These are phyloP conservation scores for Orchestia grillus DNA, from an alignment of 1,140 invertebrate genomes.

Conservation along the genomic window DNA sequence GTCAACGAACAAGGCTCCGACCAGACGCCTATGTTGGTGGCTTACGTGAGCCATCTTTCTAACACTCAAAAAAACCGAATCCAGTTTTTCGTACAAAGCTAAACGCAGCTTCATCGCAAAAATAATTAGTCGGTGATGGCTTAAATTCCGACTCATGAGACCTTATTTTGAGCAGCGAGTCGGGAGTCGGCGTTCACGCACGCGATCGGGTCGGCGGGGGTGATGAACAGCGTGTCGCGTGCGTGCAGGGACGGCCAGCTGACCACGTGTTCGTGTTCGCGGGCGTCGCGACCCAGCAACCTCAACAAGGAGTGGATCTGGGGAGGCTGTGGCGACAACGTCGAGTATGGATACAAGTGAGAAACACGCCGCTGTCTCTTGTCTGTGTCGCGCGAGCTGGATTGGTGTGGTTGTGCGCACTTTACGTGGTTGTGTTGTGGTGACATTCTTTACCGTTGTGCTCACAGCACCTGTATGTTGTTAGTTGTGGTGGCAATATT, in stretches of 20 bases:
- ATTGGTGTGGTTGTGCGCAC: neutral
- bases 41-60: too few species aligned
- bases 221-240: slow-evolving; percentile 86
- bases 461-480: neutral
- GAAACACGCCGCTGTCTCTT: slow-evolving; percentile 68
- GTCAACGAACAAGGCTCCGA: too few species aligned
- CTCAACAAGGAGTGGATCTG: slow-evolving; percentile 92
- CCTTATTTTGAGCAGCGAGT: slow-evolving; percentile 87
- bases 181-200: slow-evolving; percentile 93
- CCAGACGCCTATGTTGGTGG: too few species aligned
- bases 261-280: slow-evolving; percentile 88
- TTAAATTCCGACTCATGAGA: slow-evolving; percentile 60
- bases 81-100: too few species aligned
- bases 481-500: neutral
- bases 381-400: neutral
- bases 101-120: too few species aligned
- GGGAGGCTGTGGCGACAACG: slow-evolving; percentile 97
- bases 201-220: slow-evolving; percentile 88
- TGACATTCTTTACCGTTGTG: neutral
- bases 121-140: too few species aligned
- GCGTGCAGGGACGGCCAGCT: slow-evolving; percentile 91
- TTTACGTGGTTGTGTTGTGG: neutral
- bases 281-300: slow-evolving; percentile 82
- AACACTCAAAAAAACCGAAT: neutral
- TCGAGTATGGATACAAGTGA: slow-evolving; percentile 95